phyloP scores from a whole-genome alignment of 2,888 invertebrate species.

The Chymomyza procnemis region DNA sequence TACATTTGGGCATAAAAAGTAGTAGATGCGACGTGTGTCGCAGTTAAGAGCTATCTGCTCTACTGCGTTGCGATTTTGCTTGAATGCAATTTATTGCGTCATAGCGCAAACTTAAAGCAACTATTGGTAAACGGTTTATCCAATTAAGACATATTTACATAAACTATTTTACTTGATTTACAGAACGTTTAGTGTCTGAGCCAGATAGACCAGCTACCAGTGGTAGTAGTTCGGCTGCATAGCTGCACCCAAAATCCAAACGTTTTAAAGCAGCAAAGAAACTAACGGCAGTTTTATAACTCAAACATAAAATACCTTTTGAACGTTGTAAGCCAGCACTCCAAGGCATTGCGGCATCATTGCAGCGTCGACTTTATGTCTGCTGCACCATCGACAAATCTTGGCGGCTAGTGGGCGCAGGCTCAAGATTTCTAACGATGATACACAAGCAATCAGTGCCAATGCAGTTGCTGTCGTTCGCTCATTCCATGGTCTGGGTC shows the following conservation, averaged over 20 bases:
- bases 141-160: not conserved
- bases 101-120: conserved; percentile 47
- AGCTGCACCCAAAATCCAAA: conserved; percentile 65
- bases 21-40: not conserved
- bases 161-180: too few relatives aligned
- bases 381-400: conserved; percentile 32
- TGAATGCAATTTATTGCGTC: conserved; percentile 45
- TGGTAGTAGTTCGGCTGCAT: not conserved
- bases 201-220: too few relatives aligned
- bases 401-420: conserved; percentile 49
- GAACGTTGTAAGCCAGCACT: conserved; percentile 19
- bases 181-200: too few relatives aligned
- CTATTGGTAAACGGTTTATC: not conserved
- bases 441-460: conserved; percentile 73
- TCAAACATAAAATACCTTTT: conserved; percentile 65
- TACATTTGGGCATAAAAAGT: not conserved
- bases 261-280: conserved; percentile 64
- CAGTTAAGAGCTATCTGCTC: not conserved
- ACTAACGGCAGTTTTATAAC: conserved; percentile 70
- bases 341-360: conserved; percentile 27
- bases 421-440: conserved; percentile 57
- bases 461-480: conserved; percentile 50
- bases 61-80: not conserved
- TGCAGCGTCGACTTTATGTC: not conserved
- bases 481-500: conserved; percentile 27